phyloP scores from a whole-genome alignment of 2,797 vertebrate species.

The Tolypeutes matacus region DNA sequence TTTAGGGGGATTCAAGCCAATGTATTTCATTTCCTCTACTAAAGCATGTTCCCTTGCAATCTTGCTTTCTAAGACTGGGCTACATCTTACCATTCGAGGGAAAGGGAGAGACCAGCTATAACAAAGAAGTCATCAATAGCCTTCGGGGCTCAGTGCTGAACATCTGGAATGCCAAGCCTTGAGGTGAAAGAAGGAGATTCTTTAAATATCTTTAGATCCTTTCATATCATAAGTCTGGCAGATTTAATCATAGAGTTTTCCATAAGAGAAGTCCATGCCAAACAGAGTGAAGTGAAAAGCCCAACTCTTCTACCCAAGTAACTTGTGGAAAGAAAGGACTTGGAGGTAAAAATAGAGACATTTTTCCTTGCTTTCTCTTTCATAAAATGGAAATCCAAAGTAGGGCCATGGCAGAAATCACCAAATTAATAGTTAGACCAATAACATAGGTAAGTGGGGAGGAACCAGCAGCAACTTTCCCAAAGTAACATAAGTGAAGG shows the following conservation, averaged over 20 bases:
- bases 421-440: not conserved
- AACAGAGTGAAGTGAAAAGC: not conserved
- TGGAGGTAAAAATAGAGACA: not conserved
- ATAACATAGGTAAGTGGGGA: not conserved
- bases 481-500: not conserved
- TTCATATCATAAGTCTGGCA: not conserved
- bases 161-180: not conserved
- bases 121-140: not conserved
- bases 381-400: not conserved
- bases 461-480: not conserved
- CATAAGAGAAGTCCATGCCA: not conserved
- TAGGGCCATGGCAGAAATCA: not conserved
- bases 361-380: not conserved
- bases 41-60: not conserved
- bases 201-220: not conserved
- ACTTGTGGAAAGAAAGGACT: not conserved
- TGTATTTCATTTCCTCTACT: not conserved
- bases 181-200: not conserved
- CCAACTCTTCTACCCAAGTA: not conserved
- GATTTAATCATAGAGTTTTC: not conserved
- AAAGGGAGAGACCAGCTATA: not conserved
- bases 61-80: not conserved
- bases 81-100: not conserved
- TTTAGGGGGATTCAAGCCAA: not conserved
- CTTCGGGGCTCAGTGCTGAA: not conserved